Base-by-base conservation (phyloP, 2,888 invertebrate species). In the Nasonia oneida region DNA sequence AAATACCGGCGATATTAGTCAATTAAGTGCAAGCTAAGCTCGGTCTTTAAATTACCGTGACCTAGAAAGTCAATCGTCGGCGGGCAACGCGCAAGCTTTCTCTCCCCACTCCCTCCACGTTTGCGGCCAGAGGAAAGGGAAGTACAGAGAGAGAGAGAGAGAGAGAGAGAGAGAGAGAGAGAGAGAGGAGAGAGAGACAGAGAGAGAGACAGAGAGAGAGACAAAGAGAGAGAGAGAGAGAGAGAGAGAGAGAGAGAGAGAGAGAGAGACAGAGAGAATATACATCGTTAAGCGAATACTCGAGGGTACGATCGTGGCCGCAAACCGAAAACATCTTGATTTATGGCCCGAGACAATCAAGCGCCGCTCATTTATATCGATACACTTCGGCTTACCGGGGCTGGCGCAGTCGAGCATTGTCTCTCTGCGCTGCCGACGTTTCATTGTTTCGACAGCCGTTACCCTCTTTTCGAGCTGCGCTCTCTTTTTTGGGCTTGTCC, bases 321-420 rank as follows among this genome's bases (percentile, higher is more conserved):
- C 61, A 86, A 78, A 81, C 77, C 81, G 81, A 83, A 85, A 87
- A 87, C 87, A 87, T 87, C 87, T 87, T 87, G 88, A 88, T 88
- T 88, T 87, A 88, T 88, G 87, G 81, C 79, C 76, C 76, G 78
- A 83, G 73, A 87, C 88, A 87, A 88, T 88, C 88, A 87, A 81
- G 73, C 87, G 81, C 70, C 53, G 70, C 87, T 88, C 88, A 86
- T 88, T 88, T 88, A 86, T 88, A 88, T 88, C 86, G 84, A 85
- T 88, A 87, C 84, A 81, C 81, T 71, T 78, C 74, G 75, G 71
- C 18, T 8, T 29, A 18, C 29, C 47, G 42, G 5, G 37, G 18
- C 33, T 3, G 10, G 57, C n/a, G 4, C 37, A 37, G 37, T 37
- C 3, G 4, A 18, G n/a, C 33, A 67, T 67, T 73, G 73, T 73